Conservation (phyloP, 1,140 invertebrate genomes). For the Elysia chlorotica region DNA sequence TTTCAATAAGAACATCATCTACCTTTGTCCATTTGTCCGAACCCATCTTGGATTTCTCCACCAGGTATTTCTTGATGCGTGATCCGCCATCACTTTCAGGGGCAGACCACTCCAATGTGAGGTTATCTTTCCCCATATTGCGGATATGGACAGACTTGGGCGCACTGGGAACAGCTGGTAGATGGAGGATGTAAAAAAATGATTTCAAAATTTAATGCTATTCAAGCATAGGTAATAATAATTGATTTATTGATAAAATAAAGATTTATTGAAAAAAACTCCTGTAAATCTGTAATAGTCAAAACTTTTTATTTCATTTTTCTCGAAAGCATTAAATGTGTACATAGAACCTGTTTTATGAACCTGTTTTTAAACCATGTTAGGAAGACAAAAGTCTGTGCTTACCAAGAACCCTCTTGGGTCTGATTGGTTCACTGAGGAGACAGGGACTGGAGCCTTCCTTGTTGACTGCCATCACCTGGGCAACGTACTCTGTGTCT, state of each 20-base stretch:
- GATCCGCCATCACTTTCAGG: slow-evolving; percentile 76
- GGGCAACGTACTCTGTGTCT: slow-evolving; percentile 92
- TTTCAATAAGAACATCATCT: too few relatives aligned
- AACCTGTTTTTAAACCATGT: not conserved
- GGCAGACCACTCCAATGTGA: slow-evolving; percentile 85
- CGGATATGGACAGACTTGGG: slow-evolving; percentile 68
- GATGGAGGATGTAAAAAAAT: too few relatives aligned
- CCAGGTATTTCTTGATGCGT: slow-evolving; percentile 88
- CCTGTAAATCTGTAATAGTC: too few relatives aligned
- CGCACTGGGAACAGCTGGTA: slow-evolving; percentile 87
- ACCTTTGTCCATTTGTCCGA: slow-evolving; percentile 42
- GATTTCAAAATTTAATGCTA: not conserved
- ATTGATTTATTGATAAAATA: not conserved
- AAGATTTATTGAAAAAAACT: not conserved
- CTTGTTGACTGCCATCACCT: slow-evolving; percentile 90
- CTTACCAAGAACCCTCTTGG: slow-evolving; percentile 42
- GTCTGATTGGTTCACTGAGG: slow-evolving; percentile 37
- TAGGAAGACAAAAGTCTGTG: not conserved
- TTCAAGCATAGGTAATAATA: not conserved
- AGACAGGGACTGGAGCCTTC: slow-evolving; percentile 43
- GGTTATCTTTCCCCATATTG: slow-evolving; percentile 71
- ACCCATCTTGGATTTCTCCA: slow-evolving; percentile 63
- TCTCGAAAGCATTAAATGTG: too few relatives aligned
- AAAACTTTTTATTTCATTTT: too few relatives aligned
- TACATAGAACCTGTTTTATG: not conserved